Evolutionary conservation across 2,797 vertebrate genomes (phyloP), one percentile per base, ranked within the genome.

Genomic region (Menidia menidia): DNA sequence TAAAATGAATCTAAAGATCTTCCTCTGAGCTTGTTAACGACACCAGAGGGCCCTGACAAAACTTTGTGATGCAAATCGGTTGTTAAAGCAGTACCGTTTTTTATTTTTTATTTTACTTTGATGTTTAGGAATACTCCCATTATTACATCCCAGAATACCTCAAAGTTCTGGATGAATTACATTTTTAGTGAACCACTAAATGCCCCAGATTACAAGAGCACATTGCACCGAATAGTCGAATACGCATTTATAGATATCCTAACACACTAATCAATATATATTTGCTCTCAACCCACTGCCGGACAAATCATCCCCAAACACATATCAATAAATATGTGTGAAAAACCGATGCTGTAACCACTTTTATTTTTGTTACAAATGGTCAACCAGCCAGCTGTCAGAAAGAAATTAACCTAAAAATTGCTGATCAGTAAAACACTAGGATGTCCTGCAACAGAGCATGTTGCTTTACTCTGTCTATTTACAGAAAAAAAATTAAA

Each of bases 401-500:
- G 25, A 25, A 25, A 25, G 14, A 18, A 48, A 57, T 33, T 2
- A 60, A 30, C 13, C 30, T 53, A 15, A 45, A 43, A 53, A 18
- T 1, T 25, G 25, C 25, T 25, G 25, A 25, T 25, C 25, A 25
- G 25, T 25, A 2, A 25, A 25, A 2, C 25, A 25, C 25, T 25
- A 77, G 75, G 73, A 31, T 73, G 68, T 83, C 71, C 57, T 55
- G 30, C 75, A 78, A 87, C 79, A 84, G 52, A 76, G 57, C 42
- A 61, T 18, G 32, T 56, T 76, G 55, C 78, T 85, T 75, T 65
- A 57, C 75, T 47, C 39, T 54, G 8, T 60, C 67, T 31, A 48
- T 30, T 53, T 54, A 54, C 58, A 39, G 15, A 8, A 42, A 64
- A 18, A 64, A 53, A 32, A 43, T 32, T 18, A 57, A 52, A 68